Evolutionary conservation across 1,140 invertebrate genomes (phyloP).

Genomic region (Venturia canescens): DNA sequence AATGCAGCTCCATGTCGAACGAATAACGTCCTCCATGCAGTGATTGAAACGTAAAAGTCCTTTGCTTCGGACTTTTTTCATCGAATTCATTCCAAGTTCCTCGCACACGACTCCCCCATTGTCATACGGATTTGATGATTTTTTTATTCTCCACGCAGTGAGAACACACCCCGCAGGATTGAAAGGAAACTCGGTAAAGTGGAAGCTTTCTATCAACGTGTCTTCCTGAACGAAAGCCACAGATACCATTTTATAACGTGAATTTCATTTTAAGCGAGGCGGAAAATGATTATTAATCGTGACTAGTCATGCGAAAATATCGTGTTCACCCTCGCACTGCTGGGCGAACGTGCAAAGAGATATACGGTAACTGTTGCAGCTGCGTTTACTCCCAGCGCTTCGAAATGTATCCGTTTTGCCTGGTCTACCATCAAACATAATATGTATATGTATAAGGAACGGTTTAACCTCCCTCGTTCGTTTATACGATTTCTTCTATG

Average conservation of each 20-base stretch:
- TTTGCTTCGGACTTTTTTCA: too few species aligned
- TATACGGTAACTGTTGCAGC: conserved; percentile 23
- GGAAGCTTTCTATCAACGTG: not conserved
- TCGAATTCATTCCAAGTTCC: too few species aligned
- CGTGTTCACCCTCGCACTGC: not conserved
- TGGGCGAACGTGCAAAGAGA: conserved; percentile 8
- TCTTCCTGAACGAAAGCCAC: not conserved
- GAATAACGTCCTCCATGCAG: too few species aligned
- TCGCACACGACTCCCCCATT: too few species aligned
- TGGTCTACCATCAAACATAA: not conserved
- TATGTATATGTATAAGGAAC: not conserved
- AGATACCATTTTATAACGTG: not conserved
- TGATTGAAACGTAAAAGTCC: too few species aligned
- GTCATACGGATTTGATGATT: too few species aligned
- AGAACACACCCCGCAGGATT: not conserved
- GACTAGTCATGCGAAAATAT: conserved; percentile 38
- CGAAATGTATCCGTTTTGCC: conserved; percentile 30
- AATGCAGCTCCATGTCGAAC: too few species aligned
- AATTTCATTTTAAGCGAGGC: conserved; percentile 23
- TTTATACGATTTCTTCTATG: not conserved
- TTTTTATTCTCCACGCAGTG: not conserved
- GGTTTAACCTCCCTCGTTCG: conserved; percentile 19
- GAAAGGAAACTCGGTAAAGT: not conserved
- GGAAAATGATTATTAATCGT: conserved; percentile 41
- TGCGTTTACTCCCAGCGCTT: conserved; percentile 40